A percentile compares a stretch with the other conserved stretches of the same genome.
These are phyloP conservation scores for Biston stratarius DNA, from an alignment of 2,888 invertebrate species.

Conservation along the genomic window DNA sequence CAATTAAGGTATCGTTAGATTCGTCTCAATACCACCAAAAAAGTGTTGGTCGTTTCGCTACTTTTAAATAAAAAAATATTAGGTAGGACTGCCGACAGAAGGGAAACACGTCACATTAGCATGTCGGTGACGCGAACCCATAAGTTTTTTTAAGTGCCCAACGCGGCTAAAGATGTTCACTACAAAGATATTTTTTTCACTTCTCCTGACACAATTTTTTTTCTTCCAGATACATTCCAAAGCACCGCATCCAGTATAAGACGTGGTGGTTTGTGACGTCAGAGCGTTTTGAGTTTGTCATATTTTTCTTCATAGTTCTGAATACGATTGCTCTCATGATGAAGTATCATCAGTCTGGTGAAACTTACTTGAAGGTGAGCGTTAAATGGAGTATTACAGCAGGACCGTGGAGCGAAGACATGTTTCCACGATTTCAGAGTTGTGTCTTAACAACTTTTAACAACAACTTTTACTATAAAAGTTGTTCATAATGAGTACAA, in stretches of 20 bases:
- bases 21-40: too few species aligned
- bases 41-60: too few species aligned
- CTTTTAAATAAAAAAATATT: too few species aligned
- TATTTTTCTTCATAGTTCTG: constrained; percentile 98
- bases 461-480: too few species aligned
- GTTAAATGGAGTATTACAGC: not conserved
- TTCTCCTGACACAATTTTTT: not conserved
- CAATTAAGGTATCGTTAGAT: too few species aligned
- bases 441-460: too few species aligned
- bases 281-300: constrained; percentile 98
- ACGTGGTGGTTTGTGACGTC: constrained; percentile 99
- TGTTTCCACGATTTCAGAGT: too few species aligned
- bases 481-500: too few species aligned
- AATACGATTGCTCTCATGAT: constrained; percentile 99
- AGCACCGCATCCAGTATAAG: constrained; percentile 97
- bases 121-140: too few species aligned
- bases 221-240: constrained; percentile 95
- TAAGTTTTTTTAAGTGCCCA: not conserved
- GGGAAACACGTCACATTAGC: too few species aligned
- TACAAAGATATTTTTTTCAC: too few species aligned
- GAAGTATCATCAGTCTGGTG: constrained; percentile 95
- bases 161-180: not conserved
- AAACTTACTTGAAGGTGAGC: constrained; percentile 89
- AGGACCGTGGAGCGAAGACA: not conserved
- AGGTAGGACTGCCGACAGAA: too few species aligned